phyloP scores from a whole-genome alignment of 2,797 vertebrate species.

The Prionace glauca region DNA sequence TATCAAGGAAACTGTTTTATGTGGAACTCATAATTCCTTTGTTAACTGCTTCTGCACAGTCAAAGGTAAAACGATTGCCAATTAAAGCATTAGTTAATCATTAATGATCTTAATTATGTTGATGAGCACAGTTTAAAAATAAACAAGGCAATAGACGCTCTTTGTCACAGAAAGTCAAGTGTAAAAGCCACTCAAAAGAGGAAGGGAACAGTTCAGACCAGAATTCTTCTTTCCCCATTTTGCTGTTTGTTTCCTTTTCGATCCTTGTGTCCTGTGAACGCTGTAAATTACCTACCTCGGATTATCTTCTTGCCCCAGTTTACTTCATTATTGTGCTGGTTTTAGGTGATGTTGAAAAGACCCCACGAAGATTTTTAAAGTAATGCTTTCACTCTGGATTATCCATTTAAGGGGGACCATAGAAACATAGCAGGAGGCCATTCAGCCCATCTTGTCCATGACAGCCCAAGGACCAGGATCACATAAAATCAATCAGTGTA shows the following conservation, averaged over 20 bases:
- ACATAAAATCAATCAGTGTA: not conserved
- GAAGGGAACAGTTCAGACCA: too few species aligned
- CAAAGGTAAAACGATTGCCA: not conserved
- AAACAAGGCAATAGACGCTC: not conserved
- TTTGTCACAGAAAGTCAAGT: not conserved
- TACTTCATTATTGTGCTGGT: not conserved
- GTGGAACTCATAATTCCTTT: not conserved
- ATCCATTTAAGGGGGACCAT: too few species aligned
- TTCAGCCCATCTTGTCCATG: too few species aligned
- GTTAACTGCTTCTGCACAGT: not conserved
- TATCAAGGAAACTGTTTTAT: not conserved
- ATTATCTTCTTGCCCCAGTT: not conserved
- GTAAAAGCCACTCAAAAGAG: too few species aligned
- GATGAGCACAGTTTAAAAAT: slow-evolving; percentile 6
- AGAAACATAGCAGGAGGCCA: too few species aligned
- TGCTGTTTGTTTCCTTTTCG: too few species aligned
- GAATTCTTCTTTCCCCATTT: too few species aligned
- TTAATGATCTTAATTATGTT: not conserved
- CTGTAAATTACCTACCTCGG: not conserved
- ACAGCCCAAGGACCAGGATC: too few species aligned
- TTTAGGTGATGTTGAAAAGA: not conserved
- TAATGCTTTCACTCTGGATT: not conserved
- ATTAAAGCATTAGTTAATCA: not conserved
- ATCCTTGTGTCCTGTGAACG: too few species aligned
- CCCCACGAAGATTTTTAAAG: not conserved